phyloP scores from a whole-genome alignment of 2,888 invertebrate genomes.

The Tachina lurida region DNA sequence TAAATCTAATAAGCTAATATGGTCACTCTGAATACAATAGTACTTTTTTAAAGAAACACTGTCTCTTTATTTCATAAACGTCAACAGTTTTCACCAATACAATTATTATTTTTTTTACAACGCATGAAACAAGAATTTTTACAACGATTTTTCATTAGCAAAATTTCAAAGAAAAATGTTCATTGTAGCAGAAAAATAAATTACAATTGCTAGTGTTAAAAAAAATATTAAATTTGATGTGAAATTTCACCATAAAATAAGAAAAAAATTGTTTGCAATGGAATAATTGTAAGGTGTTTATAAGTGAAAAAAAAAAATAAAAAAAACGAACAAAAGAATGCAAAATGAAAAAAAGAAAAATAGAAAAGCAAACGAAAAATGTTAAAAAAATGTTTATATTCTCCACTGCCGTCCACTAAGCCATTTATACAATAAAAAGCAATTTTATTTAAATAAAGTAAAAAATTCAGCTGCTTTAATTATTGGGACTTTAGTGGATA shows the following conservation, averaged over 20 bases:
- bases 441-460: conserved; percentile 48
- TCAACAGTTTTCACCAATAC: conserved; percentile 73
- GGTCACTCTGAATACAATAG: too few species aligned
- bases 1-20: too few species aligned
- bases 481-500: conserved; percentile 37
- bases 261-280: conserved; percentile 28
- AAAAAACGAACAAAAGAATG: conserved; percentile 56
- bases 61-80: conserved; percentile 67
- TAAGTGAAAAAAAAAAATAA: conserved; percentile 27
- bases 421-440: conserved; percentile 33
- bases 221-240: conserved; percentile 27
- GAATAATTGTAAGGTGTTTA: conserved; percentile 56
- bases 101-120: conserved; percentile 68
- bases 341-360: conserved; percentile 69
- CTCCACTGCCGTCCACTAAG: conserved; percentile 47
- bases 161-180: conserved; percentile 49
- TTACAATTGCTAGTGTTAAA: conserved; percentile 52
- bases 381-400: conserved; percentile 50
- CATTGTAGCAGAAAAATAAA: conserved; percentile 38
- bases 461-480: conserved; percentile 13
- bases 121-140: conserved; percentile 70
- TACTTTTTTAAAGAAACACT: conserved; percentile 23
- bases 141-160: conserved; percentile 70
- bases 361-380: conserved; percentile 53
- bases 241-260: conserved; percentile 27